phyloP scores from a whole-genome alignment of 1,140 invertebrate genomes.

The Camponotus pennsylvanicus region DNA sequence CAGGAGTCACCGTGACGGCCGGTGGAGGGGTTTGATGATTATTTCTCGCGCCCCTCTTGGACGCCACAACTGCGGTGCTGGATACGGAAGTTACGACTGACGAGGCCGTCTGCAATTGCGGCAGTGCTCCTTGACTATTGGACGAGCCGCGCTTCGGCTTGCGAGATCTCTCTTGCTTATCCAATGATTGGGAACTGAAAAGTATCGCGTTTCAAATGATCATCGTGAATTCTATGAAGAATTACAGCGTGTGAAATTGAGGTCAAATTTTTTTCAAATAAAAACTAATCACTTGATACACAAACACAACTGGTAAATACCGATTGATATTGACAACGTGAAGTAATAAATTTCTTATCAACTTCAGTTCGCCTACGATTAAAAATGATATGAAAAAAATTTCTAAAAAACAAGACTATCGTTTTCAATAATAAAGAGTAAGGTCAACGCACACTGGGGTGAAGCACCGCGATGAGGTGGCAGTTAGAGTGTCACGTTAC shows the following conservation, averaged over 20 bases:
- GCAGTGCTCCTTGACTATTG: slow-evolving; percentile 75
- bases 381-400: not conserved
- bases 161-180: slow-evolving; percentile 83
- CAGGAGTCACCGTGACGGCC: slow-evolving; percentile 76
- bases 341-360: not conserved
- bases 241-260: not conserved
- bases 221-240: no score
- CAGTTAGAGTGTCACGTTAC: slow-evolving; percentile 67
- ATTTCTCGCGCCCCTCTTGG: slow-evolving; percentile 78
- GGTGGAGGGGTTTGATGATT: slow-evolving; percentile 81
- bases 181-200: slow-evolving; percentile 84
- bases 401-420: not conserved
- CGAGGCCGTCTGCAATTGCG: slow-evolving; percentile 65
- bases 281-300: not conserved
- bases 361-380: not conserved
- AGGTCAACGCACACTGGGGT: slow-evolving; percentile 30
- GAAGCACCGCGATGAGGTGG: slow-evolving; percentile 24
- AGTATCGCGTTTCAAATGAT: not conserved
- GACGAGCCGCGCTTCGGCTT: slow-evolving; percentile 83
- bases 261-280: not conserved
- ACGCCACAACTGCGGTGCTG: slow-evolving; percentile 75
- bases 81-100: slow-evolving; percentile 71
- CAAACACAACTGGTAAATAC: not conserved
- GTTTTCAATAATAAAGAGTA: slow-evolving; percentile 3
- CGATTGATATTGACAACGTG: no score